phyloP scores from a whole-genome alignment of 2,888 invertebrate genomes.

The Phengaris arion region DNA sequence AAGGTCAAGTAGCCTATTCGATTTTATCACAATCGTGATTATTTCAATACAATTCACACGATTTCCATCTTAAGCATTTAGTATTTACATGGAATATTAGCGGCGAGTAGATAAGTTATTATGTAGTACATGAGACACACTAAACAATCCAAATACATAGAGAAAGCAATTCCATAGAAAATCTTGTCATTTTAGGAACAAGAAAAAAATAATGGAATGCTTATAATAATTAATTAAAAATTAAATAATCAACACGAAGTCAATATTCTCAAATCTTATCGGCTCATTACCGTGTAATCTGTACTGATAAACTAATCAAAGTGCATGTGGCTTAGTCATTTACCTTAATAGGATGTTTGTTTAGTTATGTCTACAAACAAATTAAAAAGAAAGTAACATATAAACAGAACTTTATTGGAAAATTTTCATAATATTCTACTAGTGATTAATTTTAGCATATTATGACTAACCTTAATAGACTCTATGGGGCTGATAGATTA shows the following conservation, averaged over 20 bases:
- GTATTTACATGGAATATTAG: neutral
- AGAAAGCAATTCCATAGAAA: neutral
- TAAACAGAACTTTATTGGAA: neutral
- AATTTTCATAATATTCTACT: neutral
- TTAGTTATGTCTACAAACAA: neutral
- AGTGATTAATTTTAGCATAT: neutral
- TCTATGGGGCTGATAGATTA: neutral
- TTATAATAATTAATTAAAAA: neutral
- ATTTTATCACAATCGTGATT: conserved; percentile 16
- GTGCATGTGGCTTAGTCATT: neutral
- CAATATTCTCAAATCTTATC: neutral
- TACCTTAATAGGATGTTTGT: neutral
- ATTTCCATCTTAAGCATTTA: neutral
- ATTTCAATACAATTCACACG: neutral
- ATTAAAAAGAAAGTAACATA: neutral
- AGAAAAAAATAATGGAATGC: too few relatives aligned
- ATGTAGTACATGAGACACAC: neutral
- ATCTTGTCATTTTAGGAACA: neutral
- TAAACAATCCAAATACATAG: neutral
- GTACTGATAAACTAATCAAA: neutral
- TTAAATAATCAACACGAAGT: neutral
- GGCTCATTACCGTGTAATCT: neutral
- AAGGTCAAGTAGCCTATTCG: neutral
- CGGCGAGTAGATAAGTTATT: neutral
- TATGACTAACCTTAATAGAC: neutral